Conservation (phyloP, 2,113 vertebrate genomes). For the Amia ocellicauda region DNA sequence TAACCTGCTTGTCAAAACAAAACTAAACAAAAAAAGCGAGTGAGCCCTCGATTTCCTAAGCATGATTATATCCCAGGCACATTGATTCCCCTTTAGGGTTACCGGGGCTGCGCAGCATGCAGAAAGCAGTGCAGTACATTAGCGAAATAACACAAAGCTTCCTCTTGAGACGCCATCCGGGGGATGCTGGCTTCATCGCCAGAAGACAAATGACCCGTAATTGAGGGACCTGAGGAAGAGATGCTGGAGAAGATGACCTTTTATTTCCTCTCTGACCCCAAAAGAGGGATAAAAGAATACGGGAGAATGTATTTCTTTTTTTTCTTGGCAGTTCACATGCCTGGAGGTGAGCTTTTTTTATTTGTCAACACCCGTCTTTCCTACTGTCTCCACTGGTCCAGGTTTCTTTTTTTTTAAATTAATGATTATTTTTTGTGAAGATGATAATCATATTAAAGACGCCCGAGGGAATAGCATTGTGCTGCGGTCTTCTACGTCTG, state of each 20-base stretch:
- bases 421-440: too few species aligned
- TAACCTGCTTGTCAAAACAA: too few species aligned
- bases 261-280: slow-evolving; percentile 25
- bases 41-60: slow-evolving; percentile 23
- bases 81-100: slow-evolving; percentile 42
- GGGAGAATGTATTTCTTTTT: slow-evolving; percentile 1
- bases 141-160: too few species aligned
- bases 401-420: background rate
- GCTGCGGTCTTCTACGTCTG: slow-evolving; percentile 20
- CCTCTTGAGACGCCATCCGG: too few species aligned
- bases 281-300: slow-evolving; percentile 15
- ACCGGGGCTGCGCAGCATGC: slow-evolving; percentile 32
- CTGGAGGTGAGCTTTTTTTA: slow-evolving; percentile 13
- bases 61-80: slow-evolving; percentile 37
- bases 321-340: background rate
- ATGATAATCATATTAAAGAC: slow-evolving; percentile 21
- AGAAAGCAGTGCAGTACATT: slow-evolving; percentile 16
- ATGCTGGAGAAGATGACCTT: slow-evolving; percentile 17
- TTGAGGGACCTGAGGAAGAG: background rate
- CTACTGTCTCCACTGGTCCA: background rate
- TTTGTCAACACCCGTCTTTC: background rate
- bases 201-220: background rate
- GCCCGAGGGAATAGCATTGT: slow-evolving; percentile 15
- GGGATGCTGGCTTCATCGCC: too few species aligned
- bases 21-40: too few species aligned